A percentile compares a stretch with the other conserved stretches of the same genome.
Evolutionary conservation across 2,113 vertebrate species (phyloP).

Genomic region (Actenoides hombroni): DNA sequence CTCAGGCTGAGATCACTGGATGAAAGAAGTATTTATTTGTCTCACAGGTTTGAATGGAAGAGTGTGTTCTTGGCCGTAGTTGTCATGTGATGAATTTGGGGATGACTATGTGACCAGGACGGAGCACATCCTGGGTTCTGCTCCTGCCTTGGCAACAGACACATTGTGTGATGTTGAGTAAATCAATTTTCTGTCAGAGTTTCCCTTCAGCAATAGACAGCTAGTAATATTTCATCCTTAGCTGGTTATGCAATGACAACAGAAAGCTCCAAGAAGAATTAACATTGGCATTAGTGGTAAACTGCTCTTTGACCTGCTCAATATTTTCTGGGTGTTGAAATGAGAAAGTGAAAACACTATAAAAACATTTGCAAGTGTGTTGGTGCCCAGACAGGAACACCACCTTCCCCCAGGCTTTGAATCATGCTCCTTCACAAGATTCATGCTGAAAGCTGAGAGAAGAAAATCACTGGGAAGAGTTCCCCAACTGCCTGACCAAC

Average conservation of each 20-base stretch:
- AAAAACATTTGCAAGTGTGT: not conserved
- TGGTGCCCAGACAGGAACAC: not conserved
- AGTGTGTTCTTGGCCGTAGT: not conserved
- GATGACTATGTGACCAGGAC: not conserved
- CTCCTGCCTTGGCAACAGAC: not conserved
- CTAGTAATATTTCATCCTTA: not conserved
- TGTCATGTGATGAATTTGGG: not conserved
- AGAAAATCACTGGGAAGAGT: not conserved
- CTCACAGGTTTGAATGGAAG: not conserved
- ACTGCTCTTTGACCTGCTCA: not conserved
- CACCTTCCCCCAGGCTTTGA: not conserved
- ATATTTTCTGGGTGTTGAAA: not conserved
- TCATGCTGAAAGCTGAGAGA: not conserved
- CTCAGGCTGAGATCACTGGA: not conserved
- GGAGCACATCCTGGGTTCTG: not conserved
- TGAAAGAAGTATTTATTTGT: not conserved
- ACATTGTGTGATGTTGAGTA: not conserved
- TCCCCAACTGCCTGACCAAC: not conserved
- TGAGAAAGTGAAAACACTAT: not conserved
- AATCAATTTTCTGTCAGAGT: not conserved
- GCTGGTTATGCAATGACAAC: not conserved
- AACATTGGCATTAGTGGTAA: not conserved
- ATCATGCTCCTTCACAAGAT: not conserved
- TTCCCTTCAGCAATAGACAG: not conserved
- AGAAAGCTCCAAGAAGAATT: not conserved